Base-by-base conservation (phyloP, 53 echinoderm and acorn worm species). In the Actinopyga echinites region DNA sequence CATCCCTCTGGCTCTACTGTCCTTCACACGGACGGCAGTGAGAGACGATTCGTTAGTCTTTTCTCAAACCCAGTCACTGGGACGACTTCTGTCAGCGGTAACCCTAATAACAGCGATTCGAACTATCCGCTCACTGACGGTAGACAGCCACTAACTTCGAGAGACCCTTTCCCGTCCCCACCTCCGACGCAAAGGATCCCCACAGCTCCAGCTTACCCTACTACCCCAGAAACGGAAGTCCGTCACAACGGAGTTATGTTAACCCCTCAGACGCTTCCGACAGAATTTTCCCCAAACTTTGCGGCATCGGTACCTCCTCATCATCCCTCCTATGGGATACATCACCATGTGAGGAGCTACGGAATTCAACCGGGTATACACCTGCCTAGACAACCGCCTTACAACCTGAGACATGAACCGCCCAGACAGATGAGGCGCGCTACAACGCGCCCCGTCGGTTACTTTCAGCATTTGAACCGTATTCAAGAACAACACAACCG, bases 1-100 rank as follows among this genome's bases (percentile, higher is more conserved):
- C 13, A 35, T 8, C 37, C 68, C 0, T 68, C 68, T 21, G 68
- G 35, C 2, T 68, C 68, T 30, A 68, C 22, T n/a, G 68, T 35
- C 35, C 22, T 68, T 22, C 68, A 68, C 35, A 20, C 34, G 68
- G 68, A 68, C 35, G 68, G 68, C n/a, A 68, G 37, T 4, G 68
- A 68, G 68, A 37, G 2, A 11, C 34, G 68, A 68, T 68, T 68
- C 40, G 68, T 68, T 15, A 68, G 68, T 33, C 34, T 68, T 20
- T 68, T 36, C 12, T 32, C 31, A 13, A 34, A 34, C 17, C 68
- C 68, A 20, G 33, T 35, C 6, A 20, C 68, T 4, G 68, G 32
- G n/a, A 68, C 31, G 9, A 38, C 68, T 9, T 68, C 38, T 34
- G 20, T 37, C 2, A 13, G 8, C 15, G 32, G 21, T 22, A 68